Percentiles rank a stretch among this genome's conserved stretches.
phyloP scores from a whole-genome alignment of 2,888 invertebrate species.

The Xestia rhomboidea region DNA sequence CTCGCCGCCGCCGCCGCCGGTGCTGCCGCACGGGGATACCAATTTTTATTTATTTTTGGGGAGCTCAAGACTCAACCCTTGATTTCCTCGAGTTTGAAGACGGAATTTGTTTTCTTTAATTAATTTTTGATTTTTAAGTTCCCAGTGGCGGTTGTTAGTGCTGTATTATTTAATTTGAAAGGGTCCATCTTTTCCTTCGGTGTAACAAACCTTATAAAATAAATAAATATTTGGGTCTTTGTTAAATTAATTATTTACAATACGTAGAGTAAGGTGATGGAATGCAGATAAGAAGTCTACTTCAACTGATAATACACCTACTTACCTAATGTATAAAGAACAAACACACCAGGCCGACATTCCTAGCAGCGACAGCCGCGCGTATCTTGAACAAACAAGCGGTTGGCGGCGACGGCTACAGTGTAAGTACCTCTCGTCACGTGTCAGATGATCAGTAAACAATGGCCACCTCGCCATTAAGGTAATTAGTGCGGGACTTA shows the following conservation, averaged over 20 bases:
- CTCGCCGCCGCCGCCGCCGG: conserved; percentile 49
- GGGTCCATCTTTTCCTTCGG: background rate
- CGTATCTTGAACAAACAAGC: conserved; percentile 50
- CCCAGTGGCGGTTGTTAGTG: conserved; percentile 29
- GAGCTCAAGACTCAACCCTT: conserved; percentile 62
- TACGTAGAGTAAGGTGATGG: conserved; percentile 24
- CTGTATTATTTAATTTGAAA: conserved; percentile 26
- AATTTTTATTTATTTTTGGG: conserved; percentile 67
- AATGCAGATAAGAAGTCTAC: conserved; percentile 28
- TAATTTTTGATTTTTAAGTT: conserved; percentile 59
- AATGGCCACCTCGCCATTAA: conserved; percentile 70
- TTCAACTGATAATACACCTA: conserved; percentile 16
- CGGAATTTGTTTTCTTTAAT: conserved; percentile 66
- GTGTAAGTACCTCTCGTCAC: conserved; percentile 36
- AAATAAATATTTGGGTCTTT: conserved; percentile 3
- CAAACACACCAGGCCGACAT: conserved; percentile 15
- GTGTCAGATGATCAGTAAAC: conserved; percentile 55
- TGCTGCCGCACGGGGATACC: conserved; percentile 41
- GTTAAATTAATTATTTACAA: conserved; percentile 9
- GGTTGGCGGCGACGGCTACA: conserved; percentile 2
- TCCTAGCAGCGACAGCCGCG: conserved; percentile 6
- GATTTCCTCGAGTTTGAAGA: conserved; percentile 48
- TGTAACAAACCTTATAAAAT: background rate
- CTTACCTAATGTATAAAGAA: conserved; percentile 11
- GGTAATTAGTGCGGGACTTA: conserved; percentile 74